These are phyloP conservation scores for Sebastes nivosus DNA, from an alignment of 2,797 vertebrate species.

Conservation along the genomic window DNA sequence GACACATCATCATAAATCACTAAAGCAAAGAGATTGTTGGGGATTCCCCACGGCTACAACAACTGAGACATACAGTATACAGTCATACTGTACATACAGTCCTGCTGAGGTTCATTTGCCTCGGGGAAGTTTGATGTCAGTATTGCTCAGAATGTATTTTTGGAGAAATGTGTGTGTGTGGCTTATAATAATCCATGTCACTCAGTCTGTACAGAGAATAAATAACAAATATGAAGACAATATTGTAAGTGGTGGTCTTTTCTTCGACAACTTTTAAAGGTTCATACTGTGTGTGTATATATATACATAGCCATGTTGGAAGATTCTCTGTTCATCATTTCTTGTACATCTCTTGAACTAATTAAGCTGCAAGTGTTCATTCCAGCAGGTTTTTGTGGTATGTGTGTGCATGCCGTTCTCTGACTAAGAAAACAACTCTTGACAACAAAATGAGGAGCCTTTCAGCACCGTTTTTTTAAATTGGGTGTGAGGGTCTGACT, in stretches of 20 bases:
- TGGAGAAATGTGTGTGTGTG: slow-evolving; percentile 13
- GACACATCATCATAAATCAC: neutral
- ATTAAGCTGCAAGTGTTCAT: slow-evolving; percentile 6
- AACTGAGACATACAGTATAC: neutral
- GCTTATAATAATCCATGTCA: slow-evolving; percentile 20
- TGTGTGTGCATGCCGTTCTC: neutral
- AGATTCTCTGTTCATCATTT: neutral
- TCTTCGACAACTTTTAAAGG: neutral
- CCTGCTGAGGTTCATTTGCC: slow-evolving; percentile 2
- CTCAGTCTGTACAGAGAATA: slow-evolving; percentile 40
- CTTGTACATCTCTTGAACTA: neutral
- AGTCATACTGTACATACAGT: neutral
- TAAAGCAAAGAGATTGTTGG: neutral
- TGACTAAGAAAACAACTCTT: neutral
- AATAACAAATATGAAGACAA: slow-evolving; percentile 31
- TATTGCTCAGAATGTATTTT: slow-evolving; percentile 46
- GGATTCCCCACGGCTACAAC: neutral
- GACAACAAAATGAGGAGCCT: neutral
- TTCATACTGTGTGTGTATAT: neutral
- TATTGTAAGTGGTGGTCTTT: neutral
- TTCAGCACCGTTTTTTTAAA: neutral
- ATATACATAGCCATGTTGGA: neutral
- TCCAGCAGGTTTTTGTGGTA: neutral
- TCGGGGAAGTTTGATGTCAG: slow-evolving; percentile 33
- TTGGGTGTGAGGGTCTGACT: neutral